These are phyloP conservation scores for Sorex maritimensis DNA, from an alignment of 2,797 vertebrate species.

Conservation along the genomic window DNA sequence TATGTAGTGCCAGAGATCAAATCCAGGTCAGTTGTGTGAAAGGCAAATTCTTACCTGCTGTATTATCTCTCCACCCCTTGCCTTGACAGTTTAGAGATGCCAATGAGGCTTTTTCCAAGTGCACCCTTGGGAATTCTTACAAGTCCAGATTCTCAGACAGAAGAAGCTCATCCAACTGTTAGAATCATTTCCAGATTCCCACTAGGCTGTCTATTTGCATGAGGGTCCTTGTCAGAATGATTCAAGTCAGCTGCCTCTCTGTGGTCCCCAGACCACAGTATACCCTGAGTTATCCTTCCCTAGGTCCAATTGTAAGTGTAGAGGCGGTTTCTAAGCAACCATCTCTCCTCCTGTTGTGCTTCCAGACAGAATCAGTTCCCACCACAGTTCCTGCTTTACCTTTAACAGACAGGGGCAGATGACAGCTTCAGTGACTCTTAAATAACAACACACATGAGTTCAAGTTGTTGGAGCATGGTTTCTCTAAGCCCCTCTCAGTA, in stretches of 20 bases:
- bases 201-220: not conserved
- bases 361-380: not conserved
- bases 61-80: too few relatives aligned
- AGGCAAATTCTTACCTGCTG: too few relatives aligned
- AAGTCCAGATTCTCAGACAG: not conserved
- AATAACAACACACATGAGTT: not conserved
- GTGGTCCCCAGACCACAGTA: not conserved
- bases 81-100: too few relatives aligned
- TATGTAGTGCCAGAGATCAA: too few relatives aligned
- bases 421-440: not conserved
- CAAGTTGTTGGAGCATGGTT: not conserved
- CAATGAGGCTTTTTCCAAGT: not conserved
- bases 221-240: not conserved
- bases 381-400: not conserved
- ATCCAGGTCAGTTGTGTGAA: too few relatives aligned
- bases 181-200: not conserved
- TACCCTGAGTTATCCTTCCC: not conserved
- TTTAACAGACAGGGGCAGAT: not conserved
- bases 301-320: not conserved
- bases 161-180: not conserved
- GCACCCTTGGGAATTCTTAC: not conserved
- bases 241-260: not conserved
- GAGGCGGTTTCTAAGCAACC: not conserved
- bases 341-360: not conserved
- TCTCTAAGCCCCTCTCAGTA: conserved; percentile 30